A percentile compares a stretch with the other conserved stretches of the same genome.
These are phyloP conservation scores for Hipparchia sbordonii DNA, from an alignment of 2,888 invertebrate species.

Conservation along the genomic window DNA sequence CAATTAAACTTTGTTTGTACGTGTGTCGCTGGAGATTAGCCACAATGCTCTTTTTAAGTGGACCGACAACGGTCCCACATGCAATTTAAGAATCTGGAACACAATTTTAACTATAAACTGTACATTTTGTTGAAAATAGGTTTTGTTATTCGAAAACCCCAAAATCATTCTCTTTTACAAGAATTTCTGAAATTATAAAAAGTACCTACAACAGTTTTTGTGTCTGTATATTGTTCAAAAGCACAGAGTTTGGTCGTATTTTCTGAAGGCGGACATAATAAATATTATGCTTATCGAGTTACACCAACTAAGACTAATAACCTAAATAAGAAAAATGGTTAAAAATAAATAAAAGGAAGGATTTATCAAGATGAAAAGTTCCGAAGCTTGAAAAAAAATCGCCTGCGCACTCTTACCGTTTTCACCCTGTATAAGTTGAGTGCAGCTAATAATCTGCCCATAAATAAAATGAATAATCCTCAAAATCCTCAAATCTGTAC, in stretches of 20 bases:
- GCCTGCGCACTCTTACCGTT: too few relatives aligned
- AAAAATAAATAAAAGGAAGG: too few relatives aligned
- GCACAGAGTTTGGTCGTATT: too few relatives aligned
- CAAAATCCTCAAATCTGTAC: conserved; percentile 40
- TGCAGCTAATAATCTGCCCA: conserved; percentile 24
- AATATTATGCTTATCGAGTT: too few relatives aligned
- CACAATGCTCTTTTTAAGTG: conserved; percentile 81
- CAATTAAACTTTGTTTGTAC: conserved; percentile 83
- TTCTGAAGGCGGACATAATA: too few relatives aligned
- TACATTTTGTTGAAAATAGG: conserved; percentile 8
- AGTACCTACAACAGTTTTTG: too few relatives aligned
- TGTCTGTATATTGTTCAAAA: too few relatives aligned
- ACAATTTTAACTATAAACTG: conserved; percentile 63
- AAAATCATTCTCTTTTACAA: neutral
- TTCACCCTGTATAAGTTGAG: conserved; percentile 7
- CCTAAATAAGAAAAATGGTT: too few relatives aligned
- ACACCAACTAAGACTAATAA: too few relatives aligned
- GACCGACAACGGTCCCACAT: conserved; percentile 70
- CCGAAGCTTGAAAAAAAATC: too few relatives aligned
- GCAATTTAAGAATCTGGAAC: conserved; percentile 76
- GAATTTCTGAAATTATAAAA: too few relatives aligned
- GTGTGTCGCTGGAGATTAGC: conserved; percentile 82
- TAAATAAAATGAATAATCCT: conserved; percentile 40
- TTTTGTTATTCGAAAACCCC: neutral
- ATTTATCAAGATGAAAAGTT: too few relatives aligned